A percentile compares a stretch with the other conserved stretches of the same genome.
phyloP scores from a whole-genome alignment of 2,888 invertebrate genomes.

The Acronicta alni region DNA sequence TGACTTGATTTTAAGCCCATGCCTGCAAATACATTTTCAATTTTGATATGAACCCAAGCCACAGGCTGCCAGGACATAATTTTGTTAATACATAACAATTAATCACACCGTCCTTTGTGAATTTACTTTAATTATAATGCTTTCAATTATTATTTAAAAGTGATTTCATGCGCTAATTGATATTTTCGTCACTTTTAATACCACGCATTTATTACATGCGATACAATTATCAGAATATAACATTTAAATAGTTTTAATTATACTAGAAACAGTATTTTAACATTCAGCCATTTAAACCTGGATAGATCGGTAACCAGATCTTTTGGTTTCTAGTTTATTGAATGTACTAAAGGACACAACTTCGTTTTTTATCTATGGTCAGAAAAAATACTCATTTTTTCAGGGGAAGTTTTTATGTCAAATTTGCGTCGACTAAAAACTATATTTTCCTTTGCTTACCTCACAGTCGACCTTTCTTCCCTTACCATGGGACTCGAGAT shows the following conservation, averaged over 20 bases:
- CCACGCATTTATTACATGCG: background rate
- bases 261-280: background rate
- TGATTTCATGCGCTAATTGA: slow-evolving; percentile 1
- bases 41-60: slow-evolving; percentile 4
- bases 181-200: background rate
- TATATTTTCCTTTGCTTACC: too few relatives aligned
- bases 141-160: too few relatives aligned
- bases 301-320: background rate
- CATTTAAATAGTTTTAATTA: background rate
- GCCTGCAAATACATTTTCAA: slow-evolving; percentile 31
- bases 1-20: slow-evolving; percentile 21
- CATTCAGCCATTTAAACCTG: background rate
- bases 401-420: too few relatives aligned
- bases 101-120: slow-evolving; percentile 22
- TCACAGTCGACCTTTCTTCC: too few relatives aligned
- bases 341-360: too few relatives aligned
- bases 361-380: too few relatives aligned
- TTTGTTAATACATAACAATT: slow-evolving; percentile 13
- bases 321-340: background rate
- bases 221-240: background rate
- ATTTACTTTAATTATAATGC: slow-evolving; percentile 9
- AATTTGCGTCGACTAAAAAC: too few relatives aligned
- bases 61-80: slow-evolving; percentile 8
- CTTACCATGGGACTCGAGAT: too few relatives aligned
- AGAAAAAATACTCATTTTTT: too few relatives aligned